Conservation (phyloP, 2,888 invertebrate species). For the Yponomeuta sedellus region DNA sequence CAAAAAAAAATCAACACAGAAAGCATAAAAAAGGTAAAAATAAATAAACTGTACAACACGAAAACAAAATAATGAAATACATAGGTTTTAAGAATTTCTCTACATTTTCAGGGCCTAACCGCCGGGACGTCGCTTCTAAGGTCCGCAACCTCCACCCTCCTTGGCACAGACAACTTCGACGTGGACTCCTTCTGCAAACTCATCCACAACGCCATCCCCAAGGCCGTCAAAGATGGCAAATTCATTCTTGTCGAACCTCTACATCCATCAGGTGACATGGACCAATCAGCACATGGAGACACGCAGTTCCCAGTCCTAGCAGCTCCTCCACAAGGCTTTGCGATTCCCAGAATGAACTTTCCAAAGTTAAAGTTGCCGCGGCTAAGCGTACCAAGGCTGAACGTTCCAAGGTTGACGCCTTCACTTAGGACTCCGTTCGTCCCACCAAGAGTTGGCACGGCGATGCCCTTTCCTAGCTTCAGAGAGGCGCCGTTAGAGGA, state of each 20-base stretch:
- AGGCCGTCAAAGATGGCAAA: slow-evolving; percentile 52
- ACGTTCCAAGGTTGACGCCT: slow-evolving; percentile 34
- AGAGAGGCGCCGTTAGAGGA: slow-evolving; percentile 41
- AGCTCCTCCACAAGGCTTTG: slow-evolving; percentile 49
- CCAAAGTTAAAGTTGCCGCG: slow-evolving; percentile 42
- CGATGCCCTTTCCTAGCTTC: slow-evolving; percentile 35
- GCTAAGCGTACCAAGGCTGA: slow-evolving; percentile 45
- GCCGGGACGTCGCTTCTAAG: background rate
- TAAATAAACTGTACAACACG: too few species aligned
- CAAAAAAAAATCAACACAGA: too few species aligned
- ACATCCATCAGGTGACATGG: slow-evolving; percentile 28
- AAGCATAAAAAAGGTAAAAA: too few species aligned
- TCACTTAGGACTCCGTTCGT: slow-evolving; percentile 22
- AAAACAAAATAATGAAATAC: too few species aligned
- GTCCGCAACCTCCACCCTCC: background rate
- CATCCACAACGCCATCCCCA: slow-evolving; percentile 56
- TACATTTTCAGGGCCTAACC: background rate
- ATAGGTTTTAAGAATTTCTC: too few species aligned
- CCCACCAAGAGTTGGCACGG: slow-evolving; percentile 45
- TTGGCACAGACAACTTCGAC: background rate
- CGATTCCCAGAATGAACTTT: slow-evolving; percentile 35
- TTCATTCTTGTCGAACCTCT: slow-evolving; percentile 40
- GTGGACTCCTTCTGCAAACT: slow-evolving; percentile 50
- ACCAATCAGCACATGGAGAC: slow-evolving; percentile 47
- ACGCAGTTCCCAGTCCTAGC: slow-evolving; percentile 41